phyloP scores from a whole-genome alignment of 2,113 vertebrate genomes.

The Cathartes aura region DNA sequence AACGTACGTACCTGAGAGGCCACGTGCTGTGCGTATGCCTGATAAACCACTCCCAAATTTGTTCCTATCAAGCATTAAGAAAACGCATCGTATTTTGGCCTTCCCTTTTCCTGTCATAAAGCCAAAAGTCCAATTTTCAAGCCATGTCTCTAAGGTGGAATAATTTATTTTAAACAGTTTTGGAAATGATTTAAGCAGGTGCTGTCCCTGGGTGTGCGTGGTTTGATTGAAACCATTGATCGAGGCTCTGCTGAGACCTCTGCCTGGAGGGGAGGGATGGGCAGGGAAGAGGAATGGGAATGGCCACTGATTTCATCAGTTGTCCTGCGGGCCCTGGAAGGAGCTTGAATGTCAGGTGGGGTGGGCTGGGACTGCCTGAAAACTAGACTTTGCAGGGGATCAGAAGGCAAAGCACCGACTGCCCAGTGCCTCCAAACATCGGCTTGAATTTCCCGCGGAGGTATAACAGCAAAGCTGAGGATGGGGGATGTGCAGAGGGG shows the following conservation, averaged over 20 bases:
- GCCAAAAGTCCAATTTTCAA: background rate
- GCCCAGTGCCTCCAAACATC: rapidly evolving
- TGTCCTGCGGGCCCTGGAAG: background rate
- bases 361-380: background rate
- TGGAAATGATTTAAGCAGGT: background rate
- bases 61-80: background rate
- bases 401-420: background rate
- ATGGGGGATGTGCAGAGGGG: background rate
- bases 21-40: constrained; percentile 22
- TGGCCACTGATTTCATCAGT: rapidly evolving
- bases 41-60: background rate
- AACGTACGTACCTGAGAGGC: background rate
- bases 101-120: background rate
- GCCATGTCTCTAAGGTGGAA: background rate
- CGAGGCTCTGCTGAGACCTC: background rate
- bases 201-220: background rate
- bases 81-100: background rate
- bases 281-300: background rate
- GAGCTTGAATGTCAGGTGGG: background rate
- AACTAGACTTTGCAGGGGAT: background rate
- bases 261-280: background rate
- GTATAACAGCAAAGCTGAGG: background rate
- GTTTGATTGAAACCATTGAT: background rate
- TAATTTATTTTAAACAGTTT: background rate
- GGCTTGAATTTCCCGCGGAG: background rate